These are phyloP conservation scores for Oligia latruncula DNA, from an alignment of 2,888 invertebrate species.

Conservation along the genomic window DNA sequence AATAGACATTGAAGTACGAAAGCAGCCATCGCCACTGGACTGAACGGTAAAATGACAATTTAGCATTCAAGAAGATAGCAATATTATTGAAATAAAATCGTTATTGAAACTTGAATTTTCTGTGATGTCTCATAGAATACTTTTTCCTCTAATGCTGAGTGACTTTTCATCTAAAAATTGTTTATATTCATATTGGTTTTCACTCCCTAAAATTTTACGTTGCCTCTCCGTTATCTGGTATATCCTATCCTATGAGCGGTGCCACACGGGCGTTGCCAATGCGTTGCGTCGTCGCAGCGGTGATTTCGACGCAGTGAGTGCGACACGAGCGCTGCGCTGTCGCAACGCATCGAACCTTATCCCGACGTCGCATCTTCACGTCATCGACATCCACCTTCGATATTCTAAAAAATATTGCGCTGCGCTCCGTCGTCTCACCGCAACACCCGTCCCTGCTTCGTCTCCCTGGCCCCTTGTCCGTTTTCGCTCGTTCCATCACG, in stretches of 20 bases:
- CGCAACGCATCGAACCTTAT: too few species aligned
- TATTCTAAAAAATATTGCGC: too few species aligned
- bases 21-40: background rate
- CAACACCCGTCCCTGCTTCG: too few species aligned
- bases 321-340: too few species aligned
- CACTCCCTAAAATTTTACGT: conserved; percentile 29
- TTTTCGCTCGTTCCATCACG: too few species aligned
- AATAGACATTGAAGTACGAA: conserved; percentile 14
- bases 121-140: background rate
- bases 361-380: too few species aligned
- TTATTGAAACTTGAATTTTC: background rate
- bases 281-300: too few species aligned
- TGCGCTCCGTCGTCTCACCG: too few species aligned
- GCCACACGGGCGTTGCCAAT: too few species aligned
- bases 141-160: background rate
- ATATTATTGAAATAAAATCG: conserved; percentile 11
- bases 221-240: conserved; percentile 25
- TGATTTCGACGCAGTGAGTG: too few species aligned
- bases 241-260: background rate
- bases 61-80: background rate
- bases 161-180: background rate
- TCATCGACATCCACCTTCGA: too few species aligned
- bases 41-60: background rate
- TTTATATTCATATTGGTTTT: conserved; percentile 19
- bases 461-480: too few species aligned